A percentile compares a stretch with the other conserved stretches of the same genome.
phyloP scores from a whole-genome alignment of 2,113 vertebrate genomes.

The Perccottus glenii region DNA sequence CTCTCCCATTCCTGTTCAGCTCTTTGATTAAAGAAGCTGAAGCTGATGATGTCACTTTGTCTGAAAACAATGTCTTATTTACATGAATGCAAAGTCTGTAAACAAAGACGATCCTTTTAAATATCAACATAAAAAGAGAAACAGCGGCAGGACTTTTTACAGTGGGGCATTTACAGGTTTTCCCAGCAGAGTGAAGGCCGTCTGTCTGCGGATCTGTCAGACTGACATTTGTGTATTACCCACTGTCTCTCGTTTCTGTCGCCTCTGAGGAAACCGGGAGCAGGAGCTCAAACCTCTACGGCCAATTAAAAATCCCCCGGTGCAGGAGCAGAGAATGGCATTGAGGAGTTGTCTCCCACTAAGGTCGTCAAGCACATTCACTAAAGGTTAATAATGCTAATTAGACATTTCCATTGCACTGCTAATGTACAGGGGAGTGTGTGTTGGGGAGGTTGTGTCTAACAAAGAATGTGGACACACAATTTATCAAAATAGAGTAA shows the following conservation, averaged over 20 bases:
- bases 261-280: conserved; percentile 10
- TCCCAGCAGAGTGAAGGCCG: conserved; percentile 53
- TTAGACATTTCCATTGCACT: conserved; percentile 48
- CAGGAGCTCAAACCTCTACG: conserved; percentile 30
- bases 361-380: conserved; percentile 56
- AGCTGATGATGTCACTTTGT: conserved; percentile 15
- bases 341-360: conserved; percentile 46
- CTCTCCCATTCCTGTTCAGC: too few species aligned
- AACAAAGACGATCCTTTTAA: not conserved
- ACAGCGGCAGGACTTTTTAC: conserved; percentile 18
- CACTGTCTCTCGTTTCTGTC: conserved; percentile 27
- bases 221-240: conserved; percentile 34
- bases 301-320: conserved; percentile 72
- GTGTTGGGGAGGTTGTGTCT: not conserved
- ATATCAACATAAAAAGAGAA: conserved; percentile 8
- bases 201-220: conserved; percentile 28
- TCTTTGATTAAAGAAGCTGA: too few species aligned
- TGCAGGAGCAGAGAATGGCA: conserved; percentile 41
- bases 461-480: not conserved
- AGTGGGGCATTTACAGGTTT: conserved; percentile 65
- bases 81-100: not conserved
- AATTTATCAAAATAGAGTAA: not conserved
- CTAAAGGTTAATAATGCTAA: conserved; percentile 73
- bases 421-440: conserved; percentile 28
- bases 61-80: conserved; percentile 28